These are phyloP conservation scores for Baccha elongata DNA, from an alignment of 2,888 invertebrate species.

Conservation along the genomic window DNA sequence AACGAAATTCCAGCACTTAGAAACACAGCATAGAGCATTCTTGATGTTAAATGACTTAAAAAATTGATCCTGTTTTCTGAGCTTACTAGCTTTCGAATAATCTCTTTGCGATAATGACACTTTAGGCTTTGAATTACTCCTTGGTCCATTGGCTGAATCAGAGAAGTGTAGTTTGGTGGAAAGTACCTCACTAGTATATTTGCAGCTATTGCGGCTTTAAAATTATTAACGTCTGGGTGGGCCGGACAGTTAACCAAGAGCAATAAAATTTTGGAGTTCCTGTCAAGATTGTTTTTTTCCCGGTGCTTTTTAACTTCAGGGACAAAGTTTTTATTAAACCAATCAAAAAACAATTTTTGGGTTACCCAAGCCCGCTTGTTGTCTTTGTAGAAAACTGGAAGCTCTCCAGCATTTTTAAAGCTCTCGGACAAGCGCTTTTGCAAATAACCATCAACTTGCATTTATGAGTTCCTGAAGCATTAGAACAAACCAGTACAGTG, in stretches of 20 bases:
- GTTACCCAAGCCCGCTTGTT: constrained; percentile 42
- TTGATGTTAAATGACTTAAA: background rate
- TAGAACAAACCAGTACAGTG: constrained; percentile 33
- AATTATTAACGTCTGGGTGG: constrained; percentile 39
- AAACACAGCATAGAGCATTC: constrained; percentile 3
- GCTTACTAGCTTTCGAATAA: background rate
- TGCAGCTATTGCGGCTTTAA: background rate
- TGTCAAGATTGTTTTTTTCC: constrained; percentile 2
- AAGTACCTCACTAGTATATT: background rate
- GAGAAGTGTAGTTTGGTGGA: background rate
- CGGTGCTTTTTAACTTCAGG: constrained; percentile 17
- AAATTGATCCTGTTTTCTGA: background rate
- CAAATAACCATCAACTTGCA: constrained; percentile 36
- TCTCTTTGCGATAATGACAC: constrained; percentile 1
- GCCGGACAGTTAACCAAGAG: constrained; percentile 40
- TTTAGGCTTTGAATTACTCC: constrained; percentile 13
- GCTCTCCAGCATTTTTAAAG: constrained; percentile 43
- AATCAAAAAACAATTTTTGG: constrained; percentile 40
- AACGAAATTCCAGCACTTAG: constrained; percentile 15
- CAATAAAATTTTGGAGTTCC: constrained; percentile 19
- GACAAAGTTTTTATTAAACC: constrained; percentile 26
- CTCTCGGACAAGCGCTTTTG: constrained; percentile 42
- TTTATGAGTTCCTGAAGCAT: constrained; percentile 38
- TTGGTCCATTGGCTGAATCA: constrained; percentile 1
- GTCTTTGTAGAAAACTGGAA: constrained; percentile 51